Conservation (phyloP, 2,888 invertebrate species). For the Drosophila seclusa region DNA sequence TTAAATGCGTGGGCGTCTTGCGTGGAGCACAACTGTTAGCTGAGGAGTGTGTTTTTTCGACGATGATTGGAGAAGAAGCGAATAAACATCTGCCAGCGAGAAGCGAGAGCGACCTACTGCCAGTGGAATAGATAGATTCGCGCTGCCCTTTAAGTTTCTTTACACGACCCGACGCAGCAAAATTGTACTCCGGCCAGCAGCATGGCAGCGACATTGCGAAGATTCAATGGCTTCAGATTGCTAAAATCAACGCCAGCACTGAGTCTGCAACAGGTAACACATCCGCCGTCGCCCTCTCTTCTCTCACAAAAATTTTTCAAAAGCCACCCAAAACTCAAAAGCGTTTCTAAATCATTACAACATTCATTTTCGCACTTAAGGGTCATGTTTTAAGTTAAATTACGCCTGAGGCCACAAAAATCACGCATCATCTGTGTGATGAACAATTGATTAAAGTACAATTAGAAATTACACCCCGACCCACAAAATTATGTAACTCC, state of each 20-base stretch:
- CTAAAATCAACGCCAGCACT: constrained; percentile 90
- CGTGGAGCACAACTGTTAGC: constrained; percentile 25
- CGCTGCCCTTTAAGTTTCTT: constrained; percentile 76
- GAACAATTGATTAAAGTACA: constrained; percentile 29
- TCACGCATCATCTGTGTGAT: constrained; percentile 36
- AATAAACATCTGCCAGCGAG: constrained; percentile 70
- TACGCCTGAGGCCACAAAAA: constrained; percentile 10
- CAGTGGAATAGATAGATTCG: constrained; percentile 74
- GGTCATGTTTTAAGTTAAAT: constrained; percentile 21
- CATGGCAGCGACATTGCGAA: constrained; percentile 95
- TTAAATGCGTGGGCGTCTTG: constrained; percentile 28
- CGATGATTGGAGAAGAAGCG: constrained; percentile 30
- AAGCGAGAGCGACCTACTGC: constrained; percentile 53
- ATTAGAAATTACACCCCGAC: constrained; percentile 40
- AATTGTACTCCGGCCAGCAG: constrained; percentile 87
- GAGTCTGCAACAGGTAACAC: constrained; percentile 89
- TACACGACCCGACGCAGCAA: constrained; percentile 80
- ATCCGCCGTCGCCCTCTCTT: constrained; percentile 3
- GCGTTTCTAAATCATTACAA: constrained; percentile 25
- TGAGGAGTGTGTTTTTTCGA: constrained; percentile 28
- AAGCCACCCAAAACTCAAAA: constrained; percentile 15
- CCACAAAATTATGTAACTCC: constrained; percentile 81
- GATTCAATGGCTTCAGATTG: constrained; percentile 93
- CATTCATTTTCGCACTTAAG: constrained; percentile 14
- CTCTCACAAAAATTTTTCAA: constrained; percentile 35